These are phyloP conservation scores for Gymnoscopelus microlampas DNA, from an alignment of 2,797 vertebrate genomes.

Conservation along the genomic window DNA sequence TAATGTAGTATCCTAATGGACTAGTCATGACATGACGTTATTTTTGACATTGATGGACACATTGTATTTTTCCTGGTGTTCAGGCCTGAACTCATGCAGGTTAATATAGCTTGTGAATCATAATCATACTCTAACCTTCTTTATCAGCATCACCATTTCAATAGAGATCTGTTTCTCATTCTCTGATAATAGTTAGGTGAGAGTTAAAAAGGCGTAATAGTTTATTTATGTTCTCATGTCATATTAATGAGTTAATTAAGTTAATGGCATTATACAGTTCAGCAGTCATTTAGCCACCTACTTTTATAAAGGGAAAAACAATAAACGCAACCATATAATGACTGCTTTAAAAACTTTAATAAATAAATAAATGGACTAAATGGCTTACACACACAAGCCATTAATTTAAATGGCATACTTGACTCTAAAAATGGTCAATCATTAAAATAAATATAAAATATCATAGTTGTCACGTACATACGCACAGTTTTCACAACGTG, in stretches of 20 bases:
- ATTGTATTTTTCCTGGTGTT: not conserved
- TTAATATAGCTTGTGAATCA: conserved; percentile 1
- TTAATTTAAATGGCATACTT: no score
- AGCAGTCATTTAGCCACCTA: not conserved
- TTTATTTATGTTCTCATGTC: not conserved
- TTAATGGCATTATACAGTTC: conserved; percentile 10
- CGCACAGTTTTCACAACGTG: no score
- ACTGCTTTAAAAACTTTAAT: no score
- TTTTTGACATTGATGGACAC: not conserved
- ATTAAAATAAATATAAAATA: no score
- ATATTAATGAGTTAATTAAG: not conserved
- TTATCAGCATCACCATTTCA: not conserved
- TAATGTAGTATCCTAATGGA: not conserved
- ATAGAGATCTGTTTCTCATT: conserved; percentile 8
- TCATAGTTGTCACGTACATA: no score
- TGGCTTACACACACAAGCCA: no score
- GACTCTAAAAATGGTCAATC: no score
- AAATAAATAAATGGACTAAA: no score
- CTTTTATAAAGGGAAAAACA: not conserved
- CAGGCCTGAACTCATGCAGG: conserved; percentile 2
- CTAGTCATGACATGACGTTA: no score
- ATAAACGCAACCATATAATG: not conserved
- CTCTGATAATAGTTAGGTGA: not conserved
- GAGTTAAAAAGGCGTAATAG: not conserved
- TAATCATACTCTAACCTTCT: not conserved